These are phyloP conservation scores for Tapirus indicus DNA, from an alignment of 2,797 vertebrate genomes.

Conservation along the genomic window DNA sequence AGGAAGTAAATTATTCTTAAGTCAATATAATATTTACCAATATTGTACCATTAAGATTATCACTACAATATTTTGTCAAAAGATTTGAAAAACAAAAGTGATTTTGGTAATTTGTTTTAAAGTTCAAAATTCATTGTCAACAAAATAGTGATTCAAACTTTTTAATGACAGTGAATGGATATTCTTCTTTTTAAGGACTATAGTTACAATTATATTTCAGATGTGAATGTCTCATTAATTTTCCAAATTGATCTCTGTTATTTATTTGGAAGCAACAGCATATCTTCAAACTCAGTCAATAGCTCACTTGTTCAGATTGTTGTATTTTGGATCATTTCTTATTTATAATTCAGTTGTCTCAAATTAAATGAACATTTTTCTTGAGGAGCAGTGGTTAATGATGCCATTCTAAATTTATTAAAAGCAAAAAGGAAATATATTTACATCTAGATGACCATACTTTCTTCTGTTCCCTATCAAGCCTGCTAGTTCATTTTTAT, in stretches of 20 bases:
- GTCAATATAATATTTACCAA: constrained; percentile 28
- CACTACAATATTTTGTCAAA: neutral
- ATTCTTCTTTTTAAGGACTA: neutral
- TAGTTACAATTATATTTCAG: constrained; percentile 44
- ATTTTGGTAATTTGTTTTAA: constrained; percentile 31
- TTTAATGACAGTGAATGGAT: constrained; percentile 9
- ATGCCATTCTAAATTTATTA: constrained; percentile 38
- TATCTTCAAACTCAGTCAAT: constrained; percentile 12
- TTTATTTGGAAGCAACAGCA: constrained; percentile 39
- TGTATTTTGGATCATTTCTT: constrained; percentile 1
- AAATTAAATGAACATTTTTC: constrained; percentile 36
- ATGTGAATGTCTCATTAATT: constrained; percentile 54
- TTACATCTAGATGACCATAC: neutral
- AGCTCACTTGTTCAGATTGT: neutral
- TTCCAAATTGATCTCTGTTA: constrained; percentile 31
- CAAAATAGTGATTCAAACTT: constrained; percentile 30
- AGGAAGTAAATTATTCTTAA: neutral
- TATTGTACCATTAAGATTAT: neutral
- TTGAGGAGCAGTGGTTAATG: neutral
- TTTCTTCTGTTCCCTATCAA: neutral
- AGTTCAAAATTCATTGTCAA: constrained; percentile 12
- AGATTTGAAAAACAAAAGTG: constrained; percentile 36
- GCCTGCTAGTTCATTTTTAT: constrained; percentile 22
- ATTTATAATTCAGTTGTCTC: constrained; percentile 39
- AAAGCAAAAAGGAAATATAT: constrained; percentile 34